These are phyloP conservation scores for Malaclemys terrapin DNA, from an alignment of 2,113 vertebrate species.

Conservation along the genomic window DNA sequence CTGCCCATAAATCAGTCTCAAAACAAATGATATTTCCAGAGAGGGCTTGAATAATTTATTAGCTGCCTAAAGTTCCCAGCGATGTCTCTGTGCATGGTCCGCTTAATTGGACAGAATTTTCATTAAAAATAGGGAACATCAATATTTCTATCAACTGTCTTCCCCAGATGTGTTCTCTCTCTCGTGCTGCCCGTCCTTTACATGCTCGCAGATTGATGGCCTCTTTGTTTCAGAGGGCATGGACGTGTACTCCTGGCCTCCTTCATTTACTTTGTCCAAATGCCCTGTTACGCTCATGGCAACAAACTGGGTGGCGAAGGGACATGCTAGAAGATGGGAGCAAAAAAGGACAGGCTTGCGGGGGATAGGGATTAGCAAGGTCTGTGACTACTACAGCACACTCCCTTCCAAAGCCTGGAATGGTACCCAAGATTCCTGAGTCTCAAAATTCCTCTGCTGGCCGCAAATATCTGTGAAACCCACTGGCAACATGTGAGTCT, in stretches of 20 bases:
- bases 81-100: background rate
- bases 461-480: too few species aligned
- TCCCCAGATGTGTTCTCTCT: background rate
- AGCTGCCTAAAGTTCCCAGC: background rate
- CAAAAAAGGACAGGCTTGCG: background rate
- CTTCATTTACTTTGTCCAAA: fast-evolving
- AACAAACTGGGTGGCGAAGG: background rate
- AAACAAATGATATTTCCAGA: background rate
- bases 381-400: background rate
- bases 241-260: too few species aligned
- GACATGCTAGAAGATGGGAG: background rate
- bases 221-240: background rate
- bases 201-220: background rate
- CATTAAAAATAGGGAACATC: background rate
- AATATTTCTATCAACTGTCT: background rate
- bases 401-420: background rate
- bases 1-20: background rate
- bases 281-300: background rate
- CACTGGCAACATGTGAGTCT: fast-evolving
- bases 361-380: background rate
- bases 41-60: background rate
- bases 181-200: background rate
- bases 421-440: background rate
- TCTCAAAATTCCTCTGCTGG: background rate
- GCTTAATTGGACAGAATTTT: background rate